These are phyloP conservation scores for Muschampia plurimacula DNA, from an alignment of 2,888 invertebrate genomes.

Conservation along the genomic window DNA sequence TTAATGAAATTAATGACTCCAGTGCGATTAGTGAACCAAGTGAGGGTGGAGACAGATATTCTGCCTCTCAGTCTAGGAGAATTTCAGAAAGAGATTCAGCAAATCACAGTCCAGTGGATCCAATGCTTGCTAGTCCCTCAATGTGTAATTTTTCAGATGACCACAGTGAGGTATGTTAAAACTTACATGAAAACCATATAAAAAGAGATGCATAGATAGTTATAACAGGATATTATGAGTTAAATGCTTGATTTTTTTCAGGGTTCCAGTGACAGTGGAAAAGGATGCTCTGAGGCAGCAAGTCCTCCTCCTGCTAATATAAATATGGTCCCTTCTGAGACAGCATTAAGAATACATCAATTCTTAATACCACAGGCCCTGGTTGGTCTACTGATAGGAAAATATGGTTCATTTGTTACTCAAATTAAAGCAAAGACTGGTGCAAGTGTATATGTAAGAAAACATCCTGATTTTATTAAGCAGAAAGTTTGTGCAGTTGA, in stretches of 20 bases:
- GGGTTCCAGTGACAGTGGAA: constrained; percentile 94
- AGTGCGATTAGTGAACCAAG: constrained; percentile 62
- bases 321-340: constrained; percentile 77
- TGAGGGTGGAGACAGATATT: constrained; percentile 69
- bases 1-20: constrained; percentile 66
- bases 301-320: constrained; percentile 88
- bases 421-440: constrained; percentile 92
- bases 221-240: neutral
- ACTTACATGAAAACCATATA: neutral
- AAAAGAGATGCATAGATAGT: no score
- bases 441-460: constrained; percentile 91
- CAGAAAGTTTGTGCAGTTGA: constrained; percentile 94
- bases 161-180: constrained; percentile 85
- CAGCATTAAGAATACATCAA: constrained; percentile 87
- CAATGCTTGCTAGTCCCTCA: constrained; percentile 88
- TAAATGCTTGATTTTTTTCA: constrained; percentile 54
- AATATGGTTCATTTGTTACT: constrained; percentile 92
- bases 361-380: constrained; percentile 91
- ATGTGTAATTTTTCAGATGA: constrained; percentile 89
- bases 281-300: constrained; percentile 90
- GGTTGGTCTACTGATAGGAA: constrained; percentile 95
- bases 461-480: constrained; percentile 90
- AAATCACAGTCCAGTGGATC: constrained; percentile 91
- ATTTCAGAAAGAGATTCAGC: constrained; percentile 89
- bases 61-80: constrained; percentile 69